These are phyloP conservation scores for Drusus annulatus DNA, from an alignment of 1,140 invertebrate species.

Conservation along the genomic window DNA sequence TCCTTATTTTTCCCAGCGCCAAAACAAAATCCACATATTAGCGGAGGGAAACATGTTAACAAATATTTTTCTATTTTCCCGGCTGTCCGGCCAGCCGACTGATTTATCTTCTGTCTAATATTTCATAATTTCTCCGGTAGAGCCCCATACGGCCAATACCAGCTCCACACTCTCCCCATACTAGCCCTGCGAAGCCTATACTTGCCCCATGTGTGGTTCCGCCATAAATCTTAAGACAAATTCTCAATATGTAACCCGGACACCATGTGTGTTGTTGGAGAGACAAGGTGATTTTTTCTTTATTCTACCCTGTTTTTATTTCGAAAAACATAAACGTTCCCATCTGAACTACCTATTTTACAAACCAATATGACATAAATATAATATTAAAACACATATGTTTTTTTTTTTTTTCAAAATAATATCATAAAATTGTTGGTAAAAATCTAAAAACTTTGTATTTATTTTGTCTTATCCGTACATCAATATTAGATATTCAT, in stretches of 20 bases:
- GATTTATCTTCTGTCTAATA: conserved; percentile 44
- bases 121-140: conserved; percentile 47
- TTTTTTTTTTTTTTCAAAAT: too few species aligned
- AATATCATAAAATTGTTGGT: too few species aligned
- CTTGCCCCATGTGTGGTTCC: conserved; percentile 19
- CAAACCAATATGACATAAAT: too few species aligned
- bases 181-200: too few species aligned
- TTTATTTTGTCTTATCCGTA: too few species aligned
- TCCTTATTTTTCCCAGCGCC: background rate
- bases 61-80: conserved; percentile 25
- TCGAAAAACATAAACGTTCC: too few species aligned
- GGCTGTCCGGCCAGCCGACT: conserved; percentile 12
- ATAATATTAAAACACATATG: too few species aligned
- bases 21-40: background rate
- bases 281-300: conserved; percentile 7
- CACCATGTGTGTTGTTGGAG: conserved; percentile 17
- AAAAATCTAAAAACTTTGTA: too few species aligned
- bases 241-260: conserved; percentile 48
- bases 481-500: too few species aligned
- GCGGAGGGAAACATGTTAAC: background rate
- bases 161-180: background rate
- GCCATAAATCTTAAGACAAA: conserved; percentile 48
- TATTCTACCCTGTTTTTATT: background rate
- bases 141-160: background rate
- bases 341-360: too few species aligned